These are phyloP conservation scores for Tachysurus fulvidraco DNA, from an alignment of 2,113 vertebrate species.

Conservation along the genomic window DNA sequence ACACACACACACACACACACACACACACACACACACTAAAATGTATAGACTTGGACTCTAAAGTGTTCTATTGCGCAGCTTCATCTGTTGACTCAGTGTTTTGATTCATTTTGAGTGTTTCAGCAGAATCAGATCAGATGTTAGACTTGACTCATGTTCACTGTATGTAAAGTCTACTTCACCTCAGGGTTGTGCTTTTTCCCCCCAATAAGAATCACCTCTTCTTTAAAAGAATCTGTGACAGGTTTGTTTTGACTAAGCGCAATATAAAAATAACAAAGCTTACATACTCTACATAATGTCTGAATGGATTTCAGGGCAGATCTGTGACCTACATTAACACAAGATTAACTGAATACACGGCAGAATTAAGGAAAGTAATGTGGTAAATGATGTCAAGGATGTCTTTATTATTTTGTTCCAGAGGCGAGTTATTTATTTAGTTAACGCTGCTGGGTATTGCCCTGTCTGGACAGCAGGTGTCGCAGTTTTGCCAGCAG, in stretches of 20 bases:
- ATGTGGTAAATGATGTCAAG: conserved; percentile 4
- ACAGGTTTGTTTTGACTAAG: not conserved
- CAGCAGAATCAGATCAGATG: not conserved
- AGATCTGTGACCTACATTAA: not conserved
- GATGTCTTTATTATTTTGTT: not conserved
- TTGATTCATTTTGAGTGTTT: not conserved
- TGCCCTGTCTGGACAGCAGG: conserved; percentile 9
- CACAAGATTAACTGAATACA: not conserved
- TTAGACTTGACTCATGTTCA: not conserved
- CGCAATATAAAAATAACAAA: not conserved
- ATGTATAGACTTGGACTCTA: not conserved
- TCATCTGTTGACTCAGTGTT: conserved; percentile 5
- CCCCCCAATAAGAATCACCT: not conserved
- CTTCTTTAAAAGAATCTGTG: not conserved
- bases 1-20: not conserved
- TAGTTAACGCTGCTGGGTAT: not conserved
- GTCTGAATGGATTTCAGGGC: not conserved
- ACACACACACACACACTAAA: not conserved
- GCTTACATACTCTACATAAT: not conserved
- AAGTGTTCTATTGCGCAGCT: not conserved
- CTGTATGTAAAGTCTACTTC: not conserved
- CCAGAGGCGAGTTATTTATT: not conserved
- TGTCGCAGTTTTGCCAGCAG: conserved; percentile 58
- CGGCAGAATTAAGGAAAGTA: not conserved
- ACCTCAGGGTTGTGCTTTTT: not conserved